phyloP scores from a whole-genome alignment of 1,140 invertebrate species.

The Habropoda laboriosa region DNA sequence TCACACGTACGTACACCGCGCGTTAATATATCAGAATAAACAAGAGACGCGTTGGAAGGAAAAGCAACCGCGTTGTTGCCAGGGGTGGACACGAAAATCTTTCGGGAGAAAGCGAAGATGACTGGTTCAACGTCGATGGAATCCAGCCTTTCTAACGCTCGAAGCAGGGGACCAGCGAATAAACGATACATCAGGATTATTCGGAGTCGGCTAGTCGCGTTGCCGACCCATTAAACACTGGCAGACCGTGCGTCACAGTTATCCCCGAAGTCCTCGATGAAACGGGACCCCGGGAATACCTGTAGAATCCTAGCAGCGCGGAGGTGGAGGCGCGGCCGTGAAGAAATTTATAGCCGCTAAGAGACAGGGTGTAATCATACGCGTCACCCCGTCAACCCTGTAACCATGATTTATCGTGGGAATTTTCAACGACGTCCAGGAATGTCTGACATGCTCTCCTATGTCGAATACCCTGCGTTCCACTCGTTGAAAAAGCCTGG shows the following conservation, averaged over 20 bases:
- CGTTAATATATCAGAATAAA: slow-evolving; percentile 4
- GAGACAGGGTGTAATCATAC: slow-evolving; percentile 80
- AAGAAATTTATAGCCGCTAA: slow-evolving; percentile 78
- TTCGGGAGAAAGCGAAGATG: slow-evolving; percentile 6
- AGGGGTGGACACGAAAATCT: background rate
- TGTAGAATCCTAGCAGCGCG: slow-evolving; percentile 65
- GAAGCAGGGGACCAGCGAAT: slow-evolving; percentile 35
- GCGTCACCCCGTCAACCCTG: slow-evolving; percentile 78
- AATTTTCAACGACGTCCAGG: slow-evolving; percentile 72
- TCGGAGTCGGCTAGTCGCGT: slow-evolving; percentile 56
- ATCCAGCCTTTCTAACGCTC: slow-evolving; percentile 44
- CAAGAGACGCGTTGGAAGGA: too few relatives aligned
- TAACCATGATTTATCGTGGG: slow-evolving; percentile 80
- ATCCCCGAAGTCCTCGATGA: slow-evolving; percentile 60
- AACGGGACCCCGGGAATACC: slow-evolving; percentile 59
- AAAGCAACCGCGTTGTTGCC: too few relatives aligned
- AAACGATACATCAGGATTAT: slow-evolving; percentile 64
- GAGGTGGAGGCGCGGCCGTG: slow-evolving; percentile 55
- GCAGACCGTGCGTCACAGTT: slow-evolving; percentile 57
- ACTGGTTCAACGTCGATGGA: slow-evolving; percentile 5
- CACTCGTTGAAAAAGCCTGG: background rate
- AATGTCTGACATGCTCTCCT: slow-evolving; percentile 56
- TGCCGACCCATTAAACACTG: slow-evolving; percentile 58
- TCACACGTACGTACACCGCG: background rate
- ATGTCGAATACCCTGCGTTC: slow-evolving; percentile 29